These are phyloP conservation scores for Oostethus manadensis DNA, from an alignment of 2,113 vertebrate species.

Conservation along the genomic window DNA sequence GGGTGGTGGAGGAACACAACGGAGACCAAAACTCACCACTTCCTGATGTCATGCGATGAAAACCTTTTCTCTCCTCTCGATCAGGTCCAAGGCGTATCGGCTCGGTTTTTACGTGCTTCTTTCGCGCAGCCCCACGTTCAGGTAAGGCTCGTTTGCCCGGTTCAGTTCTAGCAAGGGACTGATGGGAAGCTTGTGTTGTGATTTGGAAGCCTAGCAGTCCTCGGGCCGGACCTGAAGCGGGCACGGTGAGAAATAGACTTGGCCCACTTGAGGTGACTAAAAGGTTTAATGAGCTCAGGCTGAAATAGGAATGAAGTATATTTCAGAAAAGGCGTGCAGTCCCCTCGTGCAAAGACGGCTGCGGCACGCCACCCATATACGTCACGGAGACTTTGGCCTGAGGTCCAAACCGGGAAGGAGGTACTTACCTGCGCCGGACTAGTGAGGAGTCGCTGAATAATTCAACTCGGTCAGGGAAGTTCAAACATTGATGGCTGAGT, in stretches of 20 bases:
- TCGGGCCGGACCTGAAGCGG: no score
- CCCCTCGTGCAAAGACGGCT: neutral
- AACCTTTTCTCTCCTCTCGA: no score
- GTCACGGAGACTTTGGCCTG: conserved; percentile 5
- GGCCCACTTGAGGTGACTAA: neutral
- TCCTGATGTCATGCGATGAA: no score
- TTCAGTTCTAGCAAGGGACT: no score
- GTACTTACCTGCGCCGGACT: conserved; percentile 29
- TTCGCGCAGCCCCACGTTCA: no score
- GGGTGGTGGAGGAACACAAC: no score
- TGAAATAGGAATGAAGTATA: neutral
- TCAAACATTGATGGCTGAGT: conserved; percentile 67
- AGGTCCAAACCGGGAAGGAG: conserved; percentile 32
- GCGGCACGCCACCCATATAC: conserved; percentile 4
- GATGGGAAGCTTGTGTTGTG: no score
- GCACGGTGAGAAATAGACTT: neutral
- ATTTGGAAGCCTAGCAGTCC: no score
- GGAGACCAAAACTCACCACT: no score
- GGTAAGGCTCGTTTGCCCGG: no score
- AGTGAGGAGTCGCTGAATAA: conserved; percentile 60
- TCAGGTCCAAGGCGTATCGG: no score
- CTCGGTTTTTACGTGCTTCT: no score
- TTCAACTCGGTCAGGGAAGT: conserved; percentile 52
- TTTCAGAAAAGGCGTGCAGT: neutral
- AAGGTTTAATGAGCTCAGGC: neutral